Conservation (phyloP, 2,888 invertebrate genomes). For the Cephalotes varians region DNA sequence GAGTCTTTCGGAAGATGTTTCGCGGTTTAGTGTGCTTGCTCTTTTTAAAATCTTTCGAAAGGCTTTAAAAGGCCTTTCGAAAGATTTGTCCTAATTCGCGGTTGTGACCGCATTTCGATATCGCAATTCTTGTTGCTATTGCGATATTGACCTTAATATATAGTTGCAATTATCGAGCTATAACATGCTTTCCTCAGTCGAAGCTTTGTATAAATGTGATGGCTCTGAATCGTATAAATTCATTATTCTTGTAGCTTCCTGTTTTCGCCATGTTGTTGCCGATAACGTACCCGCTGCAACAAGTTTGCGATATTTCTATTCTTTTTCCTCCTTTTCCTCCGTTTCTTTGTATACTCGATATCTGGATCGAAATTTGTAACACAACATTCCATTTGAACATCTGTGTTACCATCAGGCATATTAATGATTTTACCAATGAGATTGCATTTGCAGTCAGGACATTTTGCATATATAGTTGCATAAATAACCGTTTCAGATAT, state of each 20-base stretch:
- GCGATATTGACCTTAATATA: too few relatives aligned
- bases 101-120: too few relatives aligned
- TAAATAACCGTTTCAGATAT: slow-evolving; percentile 12
- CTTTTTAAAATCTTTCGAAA: too few relatives aligned
- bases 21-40: too few relatives aligned
- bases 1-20: too few relatives aligned
- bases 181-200: slow-evolving; percentile 23
- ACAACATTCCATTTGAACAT: slow-evolving; percentile 11
- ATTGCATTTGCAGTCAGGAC: slow-evolving; percentile 12
- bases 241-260: slow-evolving; percentile 13
- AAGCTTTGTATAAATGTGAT: not conserved
- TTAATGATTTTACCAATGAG: slow-evolving; percentile 21
- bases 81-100: too few relatives aligned
- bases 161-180: too few relatives aligned
- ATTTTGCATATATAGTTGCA: slow-evolving; percentile 21
- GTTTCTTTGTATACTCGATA: not conserved
- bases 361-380: slow-evolving; percentile 3
- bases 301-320: slow-evolving; percentile 11
- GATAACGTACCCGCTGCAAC: not conserved
- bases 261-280: slow-evolving; percentile 2
- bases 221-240: slow-evolving; percentile 16
- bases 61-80: too few relatives aligned
- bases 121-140: too few relatives aligned
- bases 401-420: not conserved
- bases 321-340: not conserved